Percentiles rank a stretch among this genome's conserved stretches.
Conservation (phyloP, 1,140 invertebrate genomes). For the Lineus longissimus region DNA sequence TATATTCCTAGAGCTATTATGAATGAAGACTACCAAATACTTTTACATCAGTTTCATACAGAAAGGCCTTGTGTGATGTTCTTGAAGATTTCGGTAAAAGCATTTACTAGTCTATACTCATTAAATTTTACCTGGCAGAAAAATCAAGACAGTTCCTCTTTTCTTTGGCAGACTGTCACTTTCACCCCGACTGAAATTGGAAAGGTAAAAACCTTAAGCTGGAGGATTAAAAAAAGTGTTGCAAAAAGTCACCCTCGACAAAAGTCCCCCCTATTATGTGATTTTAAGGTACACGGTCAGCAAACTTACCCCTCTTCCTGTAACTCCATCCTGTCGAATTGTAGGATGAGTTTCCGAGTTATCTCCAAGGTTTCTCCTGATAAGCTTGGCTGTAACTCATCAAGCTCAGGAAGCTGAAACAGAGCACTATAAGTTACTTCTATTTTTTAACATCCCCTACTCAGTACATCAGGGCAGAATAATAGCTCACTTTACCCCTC, state of each 20-base stretch:
- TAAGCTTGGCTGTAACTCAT: conserved; percentile 38
- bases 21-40: no score
- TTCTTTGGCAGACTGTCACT: conserved; percentile 33
- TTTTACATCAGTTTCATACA: no score
- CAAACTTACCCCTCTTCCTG: conserved; percentile 41
- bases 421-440: neutral
- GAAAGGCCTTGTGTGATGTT: no score
- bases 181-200: conserved; percentile 22
- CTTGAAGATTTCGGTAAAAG: neutral
- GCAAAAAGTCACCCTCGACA: no score
- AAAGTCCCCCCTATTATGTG: no score
- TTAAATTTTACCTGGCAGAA: conserved; percentile 69
- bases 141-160: conserved; percentile 72
- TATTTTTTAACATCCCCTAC: neutral
- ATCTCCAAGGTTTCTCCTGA: conserved; percentile 34
- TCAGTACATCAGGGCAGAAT: no score
- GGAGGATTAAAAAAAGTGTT: no score
- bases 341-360: conserved; percentile 61
- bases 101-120: neutral
- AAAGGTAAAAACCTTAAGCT: neutral
- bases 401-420: conserved; percentile 33
- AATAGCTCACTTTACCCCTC: no score
- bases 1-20: no score
- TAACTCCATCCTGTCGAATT: conserved; percentile 69
- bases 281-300: no score